phyloP scores from a whole-genome alignment of 2,113 vertebrate genomes.

The Centropristis striata region DNA sequence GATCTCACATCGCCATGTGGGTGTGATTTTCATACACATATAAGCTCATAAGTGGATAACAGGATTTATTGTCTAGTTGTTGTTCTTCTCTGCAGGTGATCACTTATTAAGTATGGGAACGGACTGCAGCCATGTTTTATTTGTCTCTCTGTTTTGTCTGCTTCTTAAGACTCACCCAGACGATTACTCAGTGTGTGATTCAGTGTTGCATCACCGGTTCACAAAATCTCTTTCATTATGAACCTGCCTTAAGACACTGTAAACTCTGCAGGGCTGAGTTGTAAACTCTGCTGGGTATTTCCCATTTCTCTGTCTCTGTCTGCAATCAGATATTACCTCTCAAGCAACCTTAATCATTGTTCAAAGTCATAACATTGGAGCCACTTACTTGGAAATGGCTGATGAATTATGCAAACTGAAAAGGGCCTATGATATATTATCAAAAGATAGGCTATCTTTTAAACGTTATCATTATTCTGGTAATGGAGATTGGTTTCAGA shows the following conservation, averaged over 20 bases:
- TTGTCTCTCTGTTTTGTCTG: constrained; percentile 38
- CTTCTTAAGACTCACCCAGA: constrained; percentile 29
- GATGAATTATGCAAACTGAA: background rate
- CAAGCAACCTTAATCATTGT: background rate
- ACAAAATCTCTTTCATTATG: background rate
- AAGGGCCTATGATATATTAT: background rate
- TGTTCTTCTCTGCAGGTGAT: constrained; percentile 39
- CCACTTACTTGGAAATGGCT: background rate
- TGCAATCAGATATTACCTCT: background rate
- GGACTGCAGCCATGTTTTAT: background rate
- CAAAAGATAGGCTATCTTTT: background rate
- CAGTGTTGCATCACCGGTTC: background rate
- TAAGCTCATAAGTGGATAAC: constrained; percentile 70
- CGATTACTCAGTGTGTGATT: constrained; percentile 19
- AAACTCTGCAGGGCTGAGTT: background rate
- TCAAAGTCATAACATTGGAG: background rate
- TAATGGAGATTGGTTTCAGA: background rate
- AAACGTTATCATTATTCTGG: background rate
- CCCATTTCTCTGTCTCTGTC: background rate
- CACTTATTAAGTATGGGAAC: constrained; percentile 8
- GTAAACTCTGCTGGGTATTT: constrained; percentile 1
- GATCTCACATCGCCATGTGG: constrained; percentile 27
- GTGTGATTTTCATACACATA: constrained; percentile 47
- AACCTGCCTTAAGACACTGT: background rate
- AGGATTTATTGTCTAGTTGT: constrained; percentile 47